Evolutionary conservation across 2,888 invertebrate genomes (phyloP).

Genomic region (Cheilosia impressa): DNA sequence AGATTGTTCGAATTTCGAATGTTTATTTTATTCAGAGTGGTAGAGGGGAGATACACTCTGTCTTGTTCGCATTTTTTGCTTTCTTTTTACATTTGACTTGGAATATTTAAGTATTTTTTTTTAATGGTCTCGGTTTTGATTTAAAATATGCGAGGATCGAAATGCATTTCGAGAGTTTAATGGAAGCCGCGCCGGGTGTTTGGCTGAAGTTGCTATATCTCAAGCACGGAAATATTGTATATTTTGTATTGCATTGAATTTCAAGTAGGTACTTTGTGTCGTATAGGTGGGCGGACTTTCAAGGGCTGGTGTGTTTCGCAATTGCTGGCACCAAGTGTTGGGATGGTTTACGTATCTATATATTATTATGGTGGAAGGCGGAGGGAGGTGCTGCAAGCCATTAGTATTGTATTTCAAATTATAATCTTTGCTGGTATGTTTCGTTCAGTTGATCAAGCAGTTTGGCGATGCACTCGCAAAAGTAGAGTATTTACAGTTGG

Average conservation of each 20-base stretch:
- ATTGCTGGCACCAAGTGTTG: slow-evolving; percentile 19
- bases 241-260: slow-evolving; percentile 31
- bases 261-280: slow-evolving; percentile 28
- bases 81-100: slow-evolving; percentile 28
- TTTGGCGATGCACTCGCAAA: too few relatives aligned
- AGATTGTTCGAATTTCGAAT: slow-evolving; percentile 53
- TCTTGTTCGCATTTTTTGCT: slow-evolving; percentile 15
- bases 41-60: slow-evolving; percentile 36
- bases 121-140: slow-evolving; percentile 67
- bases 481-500: too few relatives aligned
- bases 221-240: slow-evolving; percentile 11
- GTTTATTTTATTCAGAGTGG: slow-evolving; percentile 66
- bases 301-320: slow-evolving; percentile 1
- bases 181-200: slow-evolving; percentile 60
- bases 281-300: slow-evolving; percentile 25
- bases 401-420: background rate
- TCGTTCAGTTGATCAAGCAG: background rate
- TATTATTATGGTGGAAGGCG: background rate
- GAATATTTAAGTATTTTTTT: slow-evolving; percentile 68
- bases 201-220: slow-evolving; percentile 1
- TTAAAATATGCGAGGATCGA: slow-evolving; percentile 51
- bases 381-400: background rate
- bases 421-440: background rate
- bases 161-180: slow-evolving; percentile 67
- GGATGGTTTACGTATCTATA: background rate